These are phyloP conservation scores for Emmelina monodactyla DNA, from an alignment of 2,888 invertebrate species.

Conservation along the genomic window DNA sequence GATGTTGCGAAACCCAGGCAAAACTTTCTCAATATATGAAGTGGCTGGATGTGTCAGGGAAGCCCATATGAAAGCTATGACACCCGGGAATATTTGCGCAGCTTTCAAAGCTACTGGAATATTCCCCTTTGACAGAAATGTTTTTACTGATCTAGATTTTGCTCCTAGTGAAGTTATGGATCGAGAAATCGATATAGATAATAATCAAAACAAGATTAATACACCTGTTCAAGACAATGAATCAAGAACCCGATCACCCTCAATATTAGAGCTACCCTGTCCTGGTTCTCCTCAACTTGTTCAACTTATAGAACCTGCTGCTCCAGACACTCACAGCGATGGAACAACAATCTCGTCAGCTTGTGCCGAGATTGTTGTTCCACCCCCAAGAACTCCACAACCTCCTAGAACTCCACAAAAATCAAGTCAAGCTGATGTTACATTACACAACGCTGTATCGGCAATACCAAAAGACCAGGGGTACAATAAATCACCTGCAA, in stretches of 20 bases:
- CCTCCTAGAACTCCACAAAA: too few relatives aligned
- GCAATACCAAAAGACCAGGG: too few relatives aligned
- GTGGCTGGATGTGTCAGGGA: conserved; percentile 19
- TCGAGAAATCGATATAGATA: conserved; percentile 9
- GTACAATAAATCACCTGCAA: too few relatives aligned
- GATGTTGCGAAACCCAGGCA: background rate
- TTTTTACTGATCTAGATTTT: conserved; percentile 25
- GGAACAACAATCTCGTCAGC: too few relatives aligned
- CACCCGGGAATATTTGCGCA: conserved; percentile 24
- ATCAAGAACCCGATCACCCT: background rate
- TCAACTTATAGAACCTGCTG: background rate
- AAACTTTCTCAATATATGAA: background rate
- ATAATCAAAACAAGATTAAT: background rate
- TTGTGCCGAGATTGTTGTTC: too few relatives aligned
- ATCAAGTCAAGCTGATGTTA: background rate
- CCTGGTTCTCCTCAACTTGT: background rate
- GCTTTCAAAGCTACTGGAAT: conserved; percentile 28
- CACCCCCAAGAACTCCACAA: too few relatives aligned
- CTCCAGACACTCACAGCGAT: too few relatives aligned
- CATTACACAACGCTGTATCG: background rate
- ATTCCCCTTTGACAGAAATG: conserved; percentile 22
- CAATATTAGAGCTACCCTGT: background rate
- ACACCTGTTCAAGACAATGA: background rate
- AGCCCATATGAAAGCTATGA: conserved; percentile 26
- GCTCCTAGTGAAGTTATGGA: conserved; percentile 20